phyloP scores from a whole-genome alignment of 2,888 invertebrate species.

The Lasioglossum zephyrum region DNA sequence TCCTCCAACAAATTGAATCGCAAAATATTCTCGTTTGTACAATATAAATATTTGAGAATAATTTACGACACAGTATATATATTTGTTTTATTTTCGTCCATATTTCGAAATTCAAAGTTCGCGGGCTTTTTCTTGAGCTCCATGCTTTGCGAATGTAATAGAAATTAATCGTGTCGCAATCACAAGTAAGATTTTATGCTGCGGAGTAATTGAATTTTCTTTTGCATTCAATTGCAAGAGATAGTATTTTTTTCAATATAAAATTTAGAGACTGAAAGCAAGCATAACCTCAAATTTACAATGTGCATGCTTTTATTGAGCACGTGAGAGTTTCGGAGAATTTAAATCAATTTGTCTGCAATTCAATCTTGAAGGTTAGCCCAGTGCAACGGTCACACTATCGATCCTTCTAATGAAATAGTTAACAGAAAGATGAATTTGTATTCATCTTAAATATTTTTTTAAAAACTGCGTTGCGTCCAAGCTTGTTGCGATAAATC shows the following conservation, averaged over 20 bases:
- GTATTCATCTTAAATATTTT: not conserved
- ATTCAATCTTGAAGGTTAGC: not conserved
- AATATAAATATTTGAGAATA: not conserved
- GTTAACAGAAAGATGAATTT: not conserved
- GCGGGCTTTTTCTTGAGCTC: constrained; percentile 21
- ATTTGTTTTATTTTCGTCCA: not conserved
- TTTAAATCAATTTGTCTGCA: not conserved
- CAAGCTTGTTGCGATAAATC: not conserved
- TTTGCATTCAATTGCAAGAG: not conserved
- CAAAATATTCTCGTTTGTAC: not conserved
- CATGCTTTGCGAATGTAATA: not conserved
- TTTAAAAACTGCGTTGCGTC: not conserved
- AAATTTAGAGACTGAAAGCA: not conserved
- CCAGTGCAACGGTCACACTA: not conserved
- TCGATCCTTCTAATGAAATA: constrained; percentile 6
- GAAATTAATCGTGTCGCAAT: not conserved
- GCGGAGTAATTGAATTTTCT: not conserved
- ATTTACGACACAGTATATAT: not conserved
- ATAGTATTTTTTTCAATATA: not conserved
- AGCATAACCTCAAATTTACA: constrained; percentile 59
- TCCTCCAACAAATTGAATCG: not conserved
- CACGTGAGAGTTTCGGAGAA: not conserved
- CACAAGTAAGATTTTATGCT: not conserved
- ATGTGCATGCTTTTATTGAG: not conserved
- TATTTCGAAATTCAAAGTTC: constrained; percentile 39